phyloP scores from a whole-genome alignment of 2,888 invertebrate species.

The Villa cingulata region DNA sequence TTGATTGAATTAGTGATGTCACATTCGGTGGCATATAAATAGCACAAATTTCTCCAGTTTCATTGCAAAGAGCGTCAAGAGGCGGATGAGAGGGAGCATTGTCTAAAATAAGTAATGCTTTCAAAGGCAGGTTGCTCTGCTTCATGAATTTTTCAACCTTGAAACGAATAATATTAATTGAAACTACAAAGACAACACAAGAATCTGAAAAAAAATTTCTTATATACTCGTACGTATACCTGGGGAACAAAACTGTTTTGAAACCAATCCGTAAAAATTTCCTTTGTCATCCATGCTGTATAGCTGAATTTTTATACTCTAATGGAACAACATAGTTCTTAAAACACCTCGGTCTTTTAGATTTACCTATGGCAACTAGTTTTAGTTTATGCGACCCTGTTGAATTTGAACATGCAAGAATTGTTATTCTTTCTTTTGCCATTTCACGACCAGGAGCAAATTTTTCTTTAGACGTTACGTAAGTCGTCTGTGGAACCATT shows the following conservation, averaged over 20 bases:
- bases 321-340: conserved; percentile 11
- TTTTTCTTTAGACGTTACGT: conserved; percentile 4
- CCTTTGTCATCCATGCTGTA: conserved; percentile 13
- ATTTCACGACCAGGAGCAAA: conserved; percentile 4
- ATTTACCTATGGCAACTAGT: conserved; percentile 14
- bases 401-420: conserved; percentile 16
- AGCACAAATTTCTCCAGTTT: conserved; percentile 2
- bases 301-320: conserved; percentile 8
- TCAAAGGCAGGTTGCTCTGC: no score
- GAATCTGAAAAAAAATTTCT: no score
- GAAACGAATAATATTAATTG: no score
- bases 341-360: conserved; percentile 12
- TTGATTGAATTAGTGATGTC: conserved; percentile 12
- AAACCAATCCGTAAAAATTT: conserved; percentile 14
- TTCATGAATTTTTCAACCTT: no score
- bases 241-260: conserved; percentile 12
- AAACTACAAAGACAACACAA: no score
- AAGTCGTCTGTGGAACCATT: conserved; percentile 11
- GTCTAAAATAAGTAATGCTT: no score
- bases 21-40: conserved; percentile 12
- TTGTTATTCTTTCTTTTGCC: conserved; percentile 13
- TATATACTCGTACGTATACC: not conserved
- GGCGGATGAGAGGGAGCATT: conserved; percentile 3
- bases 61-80: not conserved
- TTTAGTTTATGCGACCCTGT: conserved; percentile 16